Base-by-base conservation (phyloP, 2,113 vertebrate genomes). In the Chinchilla lanigera region DNA sequence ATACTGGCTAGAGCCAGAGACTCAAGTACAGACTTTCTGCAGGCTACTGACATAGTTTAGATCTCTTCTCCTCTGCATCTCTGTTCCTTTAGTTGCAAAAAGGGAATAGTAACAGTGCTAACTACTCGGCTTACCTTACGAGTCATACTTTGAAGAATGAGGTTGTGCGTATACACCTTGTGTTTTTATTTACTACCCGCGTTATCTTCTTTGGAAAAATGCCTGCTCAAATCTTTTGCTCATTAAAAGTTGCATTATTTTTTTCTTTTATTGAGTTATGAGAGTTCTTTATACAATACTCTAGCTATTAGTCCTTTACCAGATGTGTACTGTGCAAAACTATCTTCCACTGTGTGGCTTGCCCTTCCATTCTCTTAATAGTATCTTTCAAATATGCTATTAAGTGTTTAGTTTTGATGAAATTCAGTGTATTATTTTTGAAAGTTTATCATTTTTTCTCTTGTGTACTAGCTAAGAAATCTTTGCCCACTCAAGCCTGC, bases 391-490 rank as follows among this genome's bases (percentile, higher is more conserved):
- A 78, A 63, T 38, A 77, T 35, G 19, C 16, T 54, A 47, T 33
- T 78, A 60, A 52, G 24, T 33, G 61, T 93, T 92, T 91, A 93
- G 30, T 75, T 96, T 93, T 89, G 33, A 92, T 44, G 12, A 61
- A 78, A 19, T 81, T 82, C 28, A 58, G 35, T 41, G 19, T 58
- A 61, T 89, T 92, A 73, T 86, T 71, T 73, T 83, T 41, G 86
- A 56, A 83, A 86, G 86, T 30, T 50, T 65, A 50, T 69, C 84
- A 8, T 71, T 90, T 90, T 93, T 73, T 54, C 38, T 87, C 75
- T 96, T 87, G 20, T 56, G 20, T 58, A 47, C 28, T 50, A 38
- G 38, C 17, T 82, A 92, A 92, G 71, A 92, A 88, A 93, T 71
- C 13, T 94, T 89, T 96, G 38, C 52, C 17, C 41, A 22, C 52